Percentiles rank a stretch among this genome's conserved stretches.
phyloP scores from a whole-genome alignment of 2,113 vertebrate species.

The Channa argus region DNA sequence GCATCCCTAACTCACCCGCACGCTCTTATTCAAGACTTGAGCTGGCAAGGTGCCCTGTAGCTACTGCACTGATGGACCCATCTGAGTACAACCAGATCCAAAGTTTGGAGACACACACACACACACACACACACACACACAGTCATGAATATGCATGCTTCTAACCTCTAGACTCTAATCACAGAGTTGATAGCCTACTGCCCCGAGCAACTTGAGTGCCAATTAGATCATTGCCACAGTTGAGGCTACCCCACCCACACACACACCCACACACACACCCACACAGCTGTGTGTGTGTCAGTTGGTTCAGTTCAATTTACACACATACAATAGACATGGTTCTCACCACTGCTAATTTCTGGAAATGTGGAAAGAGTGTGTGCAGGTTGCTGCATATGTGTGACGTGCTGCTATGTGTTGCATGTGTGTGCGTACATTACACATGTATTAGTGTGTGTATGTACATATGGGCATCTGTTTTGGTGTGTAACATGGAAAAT shows the following conservation, averaged over 20 bases:
- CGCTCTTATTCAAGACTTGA: neutral
- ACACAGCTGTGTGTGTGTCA: constrained; percentile 39
- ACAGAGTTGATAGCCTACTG: constrained; percentile 22
- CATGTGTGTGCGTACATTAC: neutral
- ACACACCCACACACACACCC: constrained; percentile 29
- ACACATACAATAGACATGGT: constrained; percentile 58
- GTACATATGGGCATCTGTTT: neutral
- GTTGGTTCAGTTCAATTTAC: constrained; percentile 59
- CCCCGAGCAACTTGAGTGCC: constrained; percentile 12
- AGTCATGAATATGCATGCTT: constrained; percentile 22
- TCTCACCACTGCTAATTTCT: constrained; percentile 44
- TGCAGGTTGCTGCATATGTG: constrained; percentile 1
- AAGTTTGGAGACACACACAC: neutral
- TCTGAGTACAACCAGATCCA: constrained; percentile 6
- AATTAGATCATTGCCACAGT: neutral
- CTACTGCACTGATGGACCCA: neutral
- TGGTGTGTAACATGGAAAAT: neutral
- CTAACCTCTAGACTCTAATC: constrained; percentile 8
- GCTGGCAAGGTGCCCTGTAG: constrained; percentile 24
- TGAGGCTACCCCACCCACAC: neutral
- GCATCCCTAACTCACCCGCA: constrained; percentile 6
- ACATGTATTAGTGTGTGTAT: neutral
- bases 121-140: neutral
- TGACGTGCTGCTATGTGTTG: neutral
- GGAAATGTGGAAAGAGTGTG: constrained; percentile 38